Conservation (phyloP, 1,140 invertebrate genomes). For the Ooceraea biroi region DNA sequence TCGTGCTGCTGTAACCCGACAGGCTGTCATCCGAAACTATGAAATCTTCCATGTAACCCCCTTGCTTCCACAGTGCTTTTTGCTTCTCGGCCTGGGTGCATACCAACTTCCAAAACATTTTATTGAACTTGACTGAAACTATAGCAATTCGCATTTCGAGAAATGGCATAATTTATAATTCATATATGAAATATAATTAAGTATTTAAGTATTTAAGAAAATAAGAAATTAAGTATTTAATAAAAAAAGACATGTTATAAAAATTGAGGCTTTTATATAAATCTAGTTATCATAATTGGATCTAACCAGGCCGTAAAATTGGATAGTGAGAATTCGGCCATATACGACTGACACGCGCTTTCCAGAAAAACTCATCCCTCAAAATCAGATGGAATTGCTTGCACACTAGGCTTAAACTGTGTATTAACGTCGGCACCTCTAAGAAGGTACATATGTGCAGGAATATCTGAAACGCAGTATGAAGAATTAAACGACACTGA, state of each 20-base stretch:
- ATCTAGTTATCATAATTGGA: slow-evolving; percentile 62
- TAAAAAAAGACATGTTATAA: not conserved
- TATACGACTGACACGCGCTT: slow-evolving; percentile 79
- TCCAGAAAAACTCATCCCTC: slow-evolving; percentile 82
- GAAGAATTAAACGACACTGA: slow-evolving; percentile 15
- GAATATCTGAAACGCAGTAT: slow-evolving; percentile 79
- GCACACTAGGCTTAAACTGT: slow-evolving; percentile 79
- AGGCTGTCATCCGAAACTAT: slow-evolving; percentile 72
- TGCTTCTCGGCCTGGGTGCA: slow-evolving; percentile 81
- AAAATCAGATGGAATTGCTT: slow-evolving; percentile 82
- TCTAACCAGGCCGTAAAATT: slow-evolving; percentile 80
- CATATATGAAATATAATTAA: too few relatives aligned
- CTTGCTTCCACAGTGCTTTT: slow-evolving; percentile 75
- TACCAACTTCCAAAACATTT: slow-evolving; percentile 82
- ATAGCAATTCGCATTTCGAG: not conserved
- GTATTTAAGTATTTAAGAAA: not conserved
- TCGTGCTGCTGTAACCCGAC: slow-evolving; percentile 68
- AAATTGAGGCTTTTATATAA: not conserved
- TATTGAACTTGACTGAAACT: slow-evolving; percentile 76
- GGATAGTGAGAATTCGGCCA: slow-evolving; percentile 81
- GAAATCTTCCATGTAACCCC: slow-evolving; percentile 72
- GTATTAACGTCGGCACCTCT: slow-evolving; percentile 81
- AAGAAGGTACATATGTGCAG: slow-evolving; percentile 83
- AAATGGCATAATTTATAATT: too few relatives aligned
- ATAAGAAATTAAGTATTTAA: not conserved